Percentiles rank a stretch among this genome's conserved stretches.
Conservation (phyloP, 2,113 vertebrate species). For the Nesogale talazaci region DNA sequence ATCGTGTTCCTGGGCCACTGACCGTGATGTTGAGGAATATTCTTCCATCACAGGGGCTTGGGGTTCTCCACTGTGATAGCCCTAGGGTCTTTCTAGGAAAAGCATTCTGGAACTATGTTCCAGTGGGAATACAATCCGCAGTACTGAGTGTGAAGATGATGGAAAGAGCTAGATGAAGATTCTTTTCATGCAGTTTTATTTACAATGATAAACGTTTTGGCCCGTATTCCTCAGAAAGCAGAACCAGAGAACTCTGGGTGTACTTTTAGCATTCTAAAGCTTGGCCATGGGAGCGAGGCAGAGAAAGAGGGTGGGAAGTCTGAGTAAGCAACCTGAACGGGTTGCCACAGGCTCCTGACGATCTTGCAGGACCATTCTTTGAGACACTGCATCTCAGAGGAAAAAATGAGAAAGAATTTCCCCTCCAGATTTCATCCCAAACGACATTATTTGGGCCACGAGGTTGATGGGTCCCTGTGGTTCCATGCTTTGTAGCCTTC, state of each 20-base stretch:
- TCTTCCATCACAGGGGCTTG: background rate
- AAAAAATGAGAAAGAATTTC: background rate
- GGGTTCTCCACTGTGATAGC: background rate
- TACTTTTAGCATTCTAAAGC: background rate
- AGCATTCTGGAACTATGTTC: background rate
- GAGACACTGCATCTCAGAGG: background rate
- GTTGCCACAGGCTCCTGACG: background rate
- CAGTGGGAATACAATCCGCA: background rate
- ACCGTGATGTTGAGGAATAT: background rate
- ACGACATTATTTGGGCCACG: background rate
- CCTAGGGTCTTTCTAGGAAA: background rate
- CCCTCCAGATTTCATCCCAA: background rate
- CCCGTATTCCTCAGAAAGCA: background rate
- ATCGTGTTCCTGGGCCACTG: background rate
- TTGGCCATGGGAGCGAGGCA: background rate
- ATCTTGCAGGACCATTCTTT: background rate
- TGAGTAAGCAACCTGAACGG: background rate
- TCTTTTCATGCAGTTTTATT: background rate
- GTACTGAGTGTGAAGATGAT: background rate
- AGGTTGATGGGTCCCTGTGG: background rate
- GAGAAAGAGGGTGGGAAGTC: background rate
- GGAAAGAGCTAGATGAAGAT: constrained; percentile 7
- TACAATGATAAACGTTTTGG: background rate
- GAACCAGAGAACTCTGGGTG: background rate
- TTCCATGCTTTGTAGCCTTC: background rate